Percentiles rank a stretch among this genome's conserved stretches.
These are phyloP conservation scores for Sebastes taczanowskii DNA, from an alignment of 2,797 vertebrate genomes.

Conservation along the genomic window DNA sequence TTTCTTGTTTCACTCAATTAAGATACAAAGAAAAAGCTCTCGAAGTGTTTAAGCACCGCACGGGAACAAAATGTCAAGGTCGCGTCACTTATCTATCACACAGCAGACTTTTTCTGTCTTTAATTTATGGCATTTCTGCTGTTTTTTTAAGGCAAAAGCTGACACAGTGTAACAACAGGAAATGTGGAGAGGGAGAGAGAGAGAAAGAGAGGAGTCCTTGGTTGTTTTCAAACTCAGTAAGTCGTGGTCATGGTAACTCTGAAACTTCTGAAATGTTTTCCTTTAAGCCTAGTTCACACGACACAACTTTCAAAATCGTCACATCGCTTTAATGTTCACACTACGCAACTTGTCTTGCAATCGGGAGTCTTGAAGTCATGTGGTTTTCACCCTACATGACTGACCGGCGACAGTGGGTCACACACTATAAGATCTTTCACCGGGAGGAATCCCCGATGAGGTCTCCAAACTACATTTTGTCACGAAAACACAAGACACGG, in stretches of 20 bases:
- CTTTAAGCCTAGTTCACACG: background rate
- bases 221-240: background rate
- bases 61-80: constrained; percentile 20
- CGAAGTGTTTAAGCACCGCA: background rate
- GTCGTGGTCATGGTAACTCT: background rate
- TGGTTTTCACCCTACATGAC: no score
- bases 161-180: background rate
- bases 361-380: no score
- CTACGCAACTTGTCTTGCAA: no score
- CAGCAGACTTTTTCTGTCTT: background rate
- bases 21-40: constrained; percentile 3
- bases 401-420: no score
- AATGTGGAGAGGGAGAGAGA: background rate
- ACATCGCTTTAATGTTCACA: no score
- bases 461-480: no score
- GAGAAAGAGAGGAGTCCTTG: background rate
- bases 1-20: constrained; percentile 6
- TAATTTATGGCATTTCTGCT: background rate
- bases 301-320: no score
- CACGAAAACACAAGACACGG: no score
- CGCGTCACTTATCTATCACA: background rate
- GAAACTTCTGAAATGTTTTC: background rate
- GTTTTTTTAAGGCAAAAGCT: background rate
- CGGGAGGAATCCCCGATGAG: no score
- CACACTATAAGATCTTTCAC: no score